Base-by-base conservation (phyloP, 2,113 vertebrate species). In the Cynoglossus semilaevis region DNA sequence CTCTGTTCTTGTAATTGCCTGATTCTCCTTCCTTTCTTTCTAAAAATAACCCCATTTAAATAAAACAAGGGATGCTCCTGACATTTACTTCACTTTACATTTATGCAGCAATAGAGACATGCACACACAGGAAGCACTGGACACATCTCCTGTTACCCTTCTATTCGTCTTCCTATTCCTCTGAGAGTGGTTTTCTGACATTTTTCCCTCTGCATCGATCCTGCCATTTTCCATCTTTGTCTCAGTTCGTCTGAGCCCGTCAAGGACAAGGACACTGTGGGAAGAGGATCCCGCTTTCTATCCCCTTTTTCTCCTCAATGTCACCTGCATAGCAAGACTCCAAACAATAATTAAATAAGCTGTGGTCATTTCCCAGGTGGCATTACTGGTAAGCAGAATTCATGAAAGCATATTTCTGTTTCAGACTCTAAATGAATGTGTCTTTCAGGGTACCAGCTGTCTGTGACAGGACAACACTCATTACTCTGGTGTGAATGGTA, bases 211-310 rank as follows among this genome's bases (percentile, higher is more conserved):
- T 63, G 38, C 37, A 78, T 78, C 43, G 69, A 78, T 78, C 46
- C 42, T 63, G 44, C 54, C 65, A 48, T 72, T 75, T 70, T 70
- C 34, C 61, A 70, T 63, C 54, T 42, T 61, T 53, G 15, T 57
- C 58, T 63, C 34, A 17, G 34, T 43, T 60, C 17, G 12, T 44
- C 29, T 51, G 46, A 36, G 22, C 52, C 35, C 15, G 55, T 70
- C 67, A 81, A 79, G 52, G 62, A 82, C 72, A 76, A 72, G 66
- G 79, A 64, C 56, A 15, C 43, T 48, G 52, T 53, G 49, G 60
- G 51, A 51, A 13, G 11, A 75, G 47, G 44, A 40, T 58, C 29
- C 48, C 35, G 46, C 15, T 40, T 73, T 22, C 14, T 63, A 16
- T 17, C 9, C 42, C n/a, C 15, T 13, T 45, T 49, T 43, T 15